Evolutionary conservation across 2,113 vertebrate genomes (phyloP).

Genomic region (Todiramphus saurophagus): DNA sequence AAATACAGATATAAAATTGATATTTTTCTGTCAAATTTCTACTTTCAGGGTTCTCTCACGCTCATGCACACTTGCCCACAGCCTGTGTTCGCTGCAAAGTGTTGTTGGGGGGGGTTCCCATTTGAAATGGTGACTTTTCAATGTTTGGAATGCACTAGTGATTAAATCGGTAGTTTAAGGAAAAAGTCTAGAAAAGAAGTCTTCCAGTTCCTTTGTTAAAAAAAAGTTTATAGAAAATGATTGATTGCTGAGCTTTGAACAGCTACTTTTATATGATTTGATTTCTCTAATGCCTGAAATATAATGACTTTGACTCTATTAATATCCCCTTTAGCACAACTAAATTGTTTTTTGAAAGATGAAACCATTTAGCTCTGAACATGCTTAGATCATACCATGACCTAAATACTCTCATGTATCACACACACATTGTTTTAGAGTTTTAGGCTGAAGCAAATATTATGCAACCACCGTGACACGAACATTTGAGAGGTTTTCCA

Average conservation of each 20-base stretch:
- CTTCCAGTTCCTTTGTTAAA: neutral
- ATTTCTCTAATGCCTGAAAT: constrained; percentile 29
- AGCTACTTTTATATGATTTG: constrained; percentile 34
- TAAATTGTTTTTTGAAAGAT: constrained; percentile 44
- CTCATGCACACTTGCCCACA: neutral
- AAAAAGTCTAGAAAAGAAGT: neutral
- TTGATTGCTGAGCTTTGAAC: constrained; percentile 25
- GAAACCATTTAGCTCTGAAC: constrained; percentile 34
- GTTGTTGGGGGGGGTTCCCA: neutral
- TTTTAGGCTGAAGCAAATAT: constrained; percentile 39
- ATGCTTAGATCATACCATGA: constrained; percentile 28
- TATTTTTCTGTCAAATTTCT: neutral
- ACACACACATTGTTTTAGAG: neutral
- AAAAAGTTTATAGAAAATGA: constrained; percentile 31
- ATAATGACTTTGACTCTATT: constrained; percentile 27
- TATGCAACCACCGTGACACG: neutral
- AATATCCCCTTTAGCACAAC: constrained; percentile 31
- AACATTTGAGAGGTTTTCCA: neutral
- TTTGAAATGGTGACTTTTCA: neutral
- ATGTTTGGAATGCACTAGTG: neutral
- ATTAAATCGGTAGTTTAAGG: neutral
- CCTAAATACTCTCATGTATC: neutral
- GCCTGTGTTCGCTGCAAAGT: neutral
- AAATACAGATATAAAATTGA: neutral
- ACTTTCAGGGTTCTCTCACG: neutral